These are phyloP conservation scores for Tribolium madens DNA, from an alignment of 1,140 invertebrate species.

Conservation along the genomic window DNA sequence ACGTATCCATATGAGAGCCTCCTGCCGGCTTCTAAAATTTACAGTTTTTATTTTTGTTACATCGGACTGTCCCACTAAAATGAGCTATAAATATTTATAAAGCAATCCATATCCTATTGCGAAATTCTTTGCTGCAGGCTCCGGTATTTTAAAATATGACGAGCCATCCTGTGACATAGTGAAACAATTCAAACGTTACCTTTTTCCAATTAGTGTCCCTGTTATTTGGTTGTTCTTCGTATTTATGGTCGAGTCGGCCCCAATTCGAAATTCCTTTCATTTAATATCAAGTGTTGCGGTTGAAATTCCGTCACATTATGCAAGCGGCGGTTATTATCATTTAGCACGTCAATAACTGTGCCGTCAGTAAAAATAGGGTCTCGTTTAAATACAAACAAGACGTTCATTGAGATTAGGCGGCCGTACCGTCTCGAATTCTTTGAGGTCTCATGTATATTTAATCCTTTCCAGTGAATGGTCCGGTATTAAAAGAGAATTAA, in stretches of 20 bases:
- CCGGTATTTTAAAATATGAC: slow-evolving; percentile 13
- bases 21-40: not conserved
- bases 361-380: not conserved
- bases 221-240: slow-evolving; percentile 54
- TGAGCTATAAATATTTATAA: slow-evolving; percentile 34
- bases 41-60: slow-evolving; percentile 18
- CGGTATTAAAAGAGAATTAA: slow-evolving; percentile 53
- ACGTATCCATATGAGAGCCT: not conserved
- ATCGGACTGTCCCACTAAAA: slow-evolving; percentile 13
- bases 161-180: slow-evolving; percentile 1
- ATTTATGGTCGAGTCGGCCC: slow-evolving; percentile 49
- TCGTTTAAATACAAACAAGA: slow-evolving; percentile 35
- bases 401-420: slow-evolving; percentile 37
- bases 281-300: slow-evolving; percentile 37
- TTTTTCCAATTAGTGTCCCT: slow-evolving; percentile 45
- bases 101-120: slow-evolving; percentile 11
- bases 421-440: slow-evolving; percentile 38
- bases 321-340: not conserved
- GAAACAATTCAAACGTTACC: slow-evolving; percentile 5
- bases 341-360: not conserved
- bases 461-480: slow-evolving; percentile 41
- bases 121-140: slow-evolving; percentile 21
- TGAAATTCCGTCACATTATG: slow-evolving; percentile 20
- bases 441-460: slow-evolving; percentile 50
- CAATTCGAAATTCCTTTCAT: slow-evolving; percentile 45